Evolutionary conservation across 2,113 vertebrate genomes (phyloP), one percentile per base, ranked within the genome.

Genomic region (Tauraco erythrolophus): DNA sequence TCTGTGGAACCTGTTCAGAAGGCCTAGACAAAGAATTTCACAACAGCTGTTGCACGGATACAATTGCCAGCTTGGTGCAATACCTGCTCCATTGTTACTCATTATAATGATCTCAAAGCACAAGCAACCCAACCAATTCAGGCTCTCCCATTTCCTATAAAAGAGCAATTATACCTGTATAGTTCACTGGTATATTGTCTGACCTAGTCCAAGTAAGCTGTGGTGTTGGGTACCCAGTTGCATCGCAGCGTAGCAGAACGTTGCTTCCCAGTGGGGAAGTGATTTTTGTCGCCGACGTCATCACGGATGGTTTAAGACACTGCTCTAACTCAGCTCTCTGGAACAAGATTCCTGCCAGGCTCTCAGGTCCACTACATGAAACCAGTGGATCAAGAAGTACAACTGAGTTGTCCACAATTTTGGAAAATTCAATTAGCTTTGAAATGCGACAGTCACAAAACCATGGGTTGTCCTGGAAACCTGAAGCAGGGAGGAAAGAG

Each of bases 391-490:
- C 99, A 71, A 99, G 99, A 69, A 99, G 97, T 71, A 99, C 96
- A 58, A 99, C 54, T 0, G 97, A 91, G 5, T 97, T 97, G 85
- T 98, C 97, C 7, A 96, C 37, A 69, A 98, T 98, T 98, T 99
- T 99, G 45, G 99, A 99, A 92, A 99, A 93, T 92, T 99, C 99
- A 5, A 99, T 99, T 51, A 99, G 84, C 91, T 99, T 99, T 70
- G 99, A 99, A 97, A 99, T 99, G 85, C 98, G 99, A 78, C 99
- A 99, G 97, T 99, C 99, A 81, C 99, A 99, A 94, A 98, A 98
- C 99, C 99, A 99, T 9, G 99, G 99, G 80, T 99, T 99, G 95
- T 99, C 99, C 95, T 99, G 99, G 25, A 99, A 98, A 94, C 99
- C 99, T 99, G 88, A 78, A 92, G 79, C 6, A 78, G 76, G 69